Base-by-base conservation (phyloP, 37 sponge, comb jelly and placozoan genomes). In the Axinella damicornis region DNA sequence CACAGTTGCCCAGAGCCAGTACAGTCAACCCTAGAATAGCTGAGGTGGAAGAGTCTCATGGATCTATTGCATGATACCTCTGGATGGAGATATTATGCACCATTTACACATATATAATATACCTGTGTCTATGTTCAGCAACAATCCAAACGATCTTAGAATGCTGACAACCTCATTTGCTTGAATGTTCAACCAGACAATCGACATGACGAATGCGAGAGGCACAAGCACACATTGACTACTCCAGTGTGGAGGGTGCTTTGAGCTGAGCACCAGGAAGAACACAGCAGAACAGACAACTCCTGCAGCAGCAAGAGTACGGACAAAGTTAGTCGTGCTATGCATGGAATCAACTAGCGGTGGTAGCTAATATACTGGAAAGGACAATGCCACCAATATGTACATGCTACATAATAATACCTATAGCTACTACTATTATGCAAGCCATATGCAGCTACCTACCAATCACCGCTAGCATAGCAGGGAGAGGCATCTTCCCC, bases 21-120 rank as follows among this genome's bases (percentile, higher is more conserved):
- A 96, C 92, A 27, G 97, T 96, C 35, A 96, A 57, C 0, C 97
- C 97, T 0, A 96, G 81, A 25, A 96, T 93, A 40, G 90, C 97
- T 96, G 81, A 54, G 31, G 15, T 21, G 60, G 69, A 75, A 21
- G 18, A 24, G n/a, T 11, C 25, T 11, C n/a, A 61, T n/a, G n/a
- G n/a, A n/a, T n/a, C n/a, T n/a, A n/a, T n/a, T n/a, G n/a, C n/a
- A n/a, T n/a, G n/a, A n/a, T n/a, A n/a, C n/a, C n/a, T n/a, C n/a
- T n/a, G n/a, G n/a, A n/a, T n/a, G n/a, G n/a, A n/a, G n/a, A n/a
- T n/a, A n/a, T n/a, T n/a, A n/a, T n/a, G n/a, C n/a, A n/a, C n/a
- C n/a, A n/a, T n/a, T n/a, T n/a, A n/a, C n/a, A n/a, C n/a, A n/a
- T n/a, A 56, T 65, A 15, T n/a, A 5, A 55, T 24, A 13, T 33